Evolutionary conservation across 2,113 vertebrate species (phyloP).

Genomic region (Peucedramus taeniatus): DNA sequence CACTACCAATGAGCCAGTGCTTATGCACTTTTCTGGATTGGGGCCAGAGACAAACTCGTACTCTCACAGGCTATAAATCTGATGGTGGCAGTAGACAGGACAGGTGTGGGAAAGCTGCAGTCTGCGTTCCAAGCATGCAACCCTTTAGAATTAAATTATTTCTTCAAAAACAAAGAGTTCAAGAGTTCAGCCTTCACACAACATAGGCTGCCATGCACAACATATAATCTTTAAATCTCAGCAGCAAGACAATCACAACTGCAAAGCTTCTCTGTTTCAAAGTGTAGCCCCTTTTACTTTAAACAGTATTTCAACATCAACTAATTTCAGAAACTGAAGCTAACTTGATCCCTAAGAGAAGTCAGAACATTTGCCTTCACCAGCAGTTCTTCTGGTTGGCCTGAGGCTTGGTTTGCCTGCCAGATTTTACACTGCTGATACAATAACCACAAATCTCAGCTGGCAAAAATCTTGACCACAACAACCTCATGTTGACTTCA

Average conservation of each 20-base stretch:
- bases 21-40: background rate
- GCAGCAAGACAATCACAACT: background rate
- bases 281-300: background rate
- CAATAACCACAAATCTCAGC: background rate
- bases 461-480: conserved; percentile 21
- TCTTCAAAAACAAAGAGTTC: conserved; percentile 41
- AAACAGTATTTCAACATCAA: conserved; percentile 4
- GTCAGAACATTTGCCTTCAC: background rate
- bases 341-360: background rate
- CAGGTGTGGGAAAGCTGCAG: conserved; percentile 38
- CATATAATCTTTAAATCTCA: background rate
- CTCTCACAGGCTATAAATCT: conserved; percentile 25
- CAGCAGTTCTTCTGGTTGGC: background rate
- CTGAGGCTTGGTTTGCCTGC: background rate
- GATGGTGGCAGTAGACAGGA: background rate
- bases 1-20: background rate
- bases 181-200: conserved; percentile 14
- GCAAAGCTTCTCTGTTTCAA: background rate
- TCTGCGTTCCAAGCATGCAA: background rate
- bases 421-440: conserved; percentile 1
- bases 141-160: conserved; percentile 13
- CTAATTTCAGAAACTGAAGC: background rate
- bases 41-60: background rate
- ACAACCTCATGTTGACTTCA: background rate
- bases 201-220: background rate